phyloP scores from a whole-genome alignment of 2,113 vertebrate genomes.

The Mormyrus iriodes region DNA sequence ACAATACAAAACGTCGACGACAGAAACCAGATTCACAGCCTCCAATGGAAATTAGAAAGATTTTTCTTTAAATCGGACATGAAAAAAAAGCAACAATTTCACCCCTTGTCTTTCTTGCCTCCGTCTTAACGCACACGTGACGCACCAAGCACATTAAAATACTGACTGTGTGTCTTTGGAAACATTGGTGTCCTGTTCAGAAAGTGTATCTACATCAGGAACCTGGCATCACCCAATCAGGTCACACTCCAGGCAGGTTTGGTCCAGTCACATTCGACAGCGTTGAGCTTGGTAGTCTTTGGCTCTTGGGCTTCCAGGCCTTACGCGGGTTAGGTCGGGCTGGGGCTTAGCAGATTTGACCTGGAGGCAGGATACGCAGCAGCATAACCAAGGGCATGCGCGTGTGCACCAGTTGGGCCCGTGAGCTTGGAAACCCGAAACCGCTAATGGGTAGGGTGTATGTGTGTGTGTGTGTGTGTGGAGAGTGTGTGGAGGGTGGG shows the following conservation, averaged over 20 bases:
- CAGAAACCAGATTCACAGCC: slow-evolving; percentile 72
- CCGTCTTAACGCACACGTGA: neutral
- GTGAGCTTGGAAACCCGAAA: neutral
- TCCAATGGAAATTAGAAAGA: slow-evolving; percentile 35
- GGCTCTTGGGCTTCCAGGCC: neutral
- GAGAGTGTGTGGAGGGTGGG: neutral
- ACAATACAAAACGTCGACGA: slow-evolving; percentile 36
- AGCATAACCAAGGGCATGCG: neutral
- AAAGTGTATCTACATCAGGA: neutral
- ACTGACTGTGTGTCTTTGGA: slow-evolving; percentile 14
- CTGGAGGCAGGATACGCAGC: neutral
- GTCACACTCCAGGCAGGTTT: neutral
- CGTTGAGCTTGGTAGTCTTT: neutral
- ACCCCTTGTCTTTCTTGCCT: neutral
- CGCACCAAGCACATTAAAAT: neutral
- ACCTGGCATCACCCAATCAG: neutral
- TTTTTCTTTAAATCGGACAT: slow-evolving; percentile 17
- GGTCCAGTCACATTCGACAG: neutral
- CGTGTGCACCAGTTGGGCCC: neutral
- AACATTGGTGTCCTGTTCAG: neutral
- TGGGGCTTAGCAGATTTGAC: neutral
- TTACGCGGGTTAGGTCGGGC: neutral
- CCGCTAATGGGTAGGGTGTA: neutral
- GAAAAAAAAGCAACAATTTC: slow-evolving; percentile 2
- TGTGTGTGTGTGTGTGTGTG: neutral